phyloP scores from a whole-genome alignment of 2,113 vertebrate species.

The Eulemur rufifrons region DNA sequence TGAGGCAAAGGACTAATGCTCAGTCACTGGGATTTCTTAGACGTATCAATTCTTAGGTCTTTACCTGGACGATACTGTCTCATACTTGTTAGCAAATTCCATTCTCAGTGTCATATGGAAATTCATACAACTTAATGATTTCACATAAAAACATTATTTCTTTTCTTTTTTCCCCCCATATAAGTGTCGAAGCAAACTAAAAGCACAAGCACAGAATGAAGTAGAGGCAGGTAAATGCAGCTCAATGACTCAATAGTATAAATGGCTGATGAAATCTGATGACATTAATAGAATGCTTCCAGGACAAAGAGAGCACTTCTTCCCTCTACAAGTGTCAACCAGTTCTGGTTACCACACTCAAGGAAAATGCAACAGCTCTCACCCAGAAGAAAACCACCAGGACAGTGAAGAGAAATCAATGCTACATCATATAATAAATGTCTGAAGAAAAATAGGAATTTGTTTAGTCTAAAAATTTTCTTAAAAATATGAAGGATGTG shows the following conservation, averaged over 20 bases:
- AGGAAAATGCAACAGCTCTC: not conserved
- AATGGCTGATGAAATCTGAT: not conserved
- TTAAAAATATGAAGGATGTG: not conserved
- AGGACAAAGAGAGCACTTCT: not conserved
- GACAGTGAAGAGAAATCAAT: constrained; percentile 38
- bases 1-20: not conserved
- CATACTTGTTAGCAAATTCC: constrained; percentile 25
- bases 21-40: not conserved
- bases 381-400: not conserved
- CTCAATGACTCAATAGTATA: not conserved
- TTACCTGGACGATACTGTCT: not conserved
- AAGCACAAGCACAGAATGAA: constrained; percentile 33
- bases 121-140: not conserved
- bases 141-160: not conserved
- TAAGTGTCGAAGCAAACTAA: constrained; percentile 15
- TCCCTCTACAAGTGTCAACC: not conserved
- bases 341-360: constrained; percentile 5
- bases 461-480: not conserved
- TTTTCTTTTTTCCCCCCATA: not conserved
- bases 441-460: not conserved
- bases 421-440: not conserved
- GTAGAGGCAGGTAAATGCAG: not conserved
- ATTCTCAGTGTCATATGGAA: not conserved
- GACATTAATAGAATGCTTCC: not conserved
- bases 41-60: not conserved